Conservation (phyloP, 2,888 invertebrate genomes). For the Nephrotoma appendiculata region DNA sequence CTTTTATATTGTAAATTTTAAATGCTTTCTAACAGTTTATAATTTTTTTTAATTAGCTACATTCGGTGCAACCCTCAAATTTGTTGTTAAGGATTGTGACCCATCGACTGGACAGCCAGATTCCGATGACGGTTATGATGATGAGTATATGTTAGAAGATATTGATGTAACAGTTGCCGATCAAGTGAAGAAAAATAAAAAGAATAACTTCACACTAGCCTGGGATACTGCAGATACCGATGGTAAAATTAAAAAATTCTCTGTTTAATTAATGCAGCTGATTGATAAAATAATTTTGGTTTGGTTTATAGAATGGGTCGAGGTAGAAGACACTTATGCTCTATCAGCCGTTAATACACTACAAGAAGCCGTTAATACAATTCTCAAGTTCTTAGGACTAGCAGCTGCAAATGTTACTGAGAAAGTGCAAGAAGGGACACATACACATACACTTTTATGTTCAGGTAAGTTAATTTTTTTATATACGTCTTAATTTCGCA, state of each 20-base stretch:
- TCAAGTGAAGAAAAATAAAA: constrained; percentile 66
- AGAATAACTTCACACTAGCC: constrained; percentile 61
- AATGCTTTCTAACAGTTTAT: not conserved
- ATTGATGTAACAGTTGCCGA: constrained; percentile 73
- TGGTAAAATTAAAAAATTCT: constrained; percentile 19
- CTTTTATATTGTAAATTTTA: constrained; percentile 7
- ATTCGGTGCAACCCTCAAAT: constrained; percentile 84
- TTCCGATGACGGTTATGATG: constrained; percentile 91
- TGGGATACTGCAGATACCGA: constrained; percentile 60
- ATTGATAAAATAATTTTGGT: not conserved
- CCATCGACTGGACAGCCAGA: constrained; percentile 87
- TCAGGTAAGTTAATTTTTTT: constrained; percentile 41
- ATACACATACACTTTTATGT: constrained; percentile 63
- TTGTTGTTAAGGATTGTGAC: constrained; percentile 92
- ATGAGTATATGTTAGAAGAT: constrained; percentile 93
- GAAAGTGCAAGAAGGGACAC: constrained; percentile 66
- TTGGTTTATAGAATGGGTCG: constrained; percentile 34
- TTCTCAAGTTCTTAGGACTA: constrained; percentile 68
- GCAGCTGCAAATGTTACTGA: constrained; percentile 76
- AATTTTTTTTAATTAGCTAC: constrained; percentile 32
- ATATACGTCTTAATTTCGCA: not conserved
- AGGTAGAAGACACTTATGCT: constrained; percentile 86
- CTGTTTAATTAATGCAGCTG: not conserved
- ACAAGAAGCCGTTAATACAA: constrained; percentile 72
- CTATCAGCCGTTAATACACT: constrained; percentile 64